Evolutionary conservation across 2,797 vertebrate genomes (phyloP).

Genomic region (Micropoecilia bifurca): DNA sequence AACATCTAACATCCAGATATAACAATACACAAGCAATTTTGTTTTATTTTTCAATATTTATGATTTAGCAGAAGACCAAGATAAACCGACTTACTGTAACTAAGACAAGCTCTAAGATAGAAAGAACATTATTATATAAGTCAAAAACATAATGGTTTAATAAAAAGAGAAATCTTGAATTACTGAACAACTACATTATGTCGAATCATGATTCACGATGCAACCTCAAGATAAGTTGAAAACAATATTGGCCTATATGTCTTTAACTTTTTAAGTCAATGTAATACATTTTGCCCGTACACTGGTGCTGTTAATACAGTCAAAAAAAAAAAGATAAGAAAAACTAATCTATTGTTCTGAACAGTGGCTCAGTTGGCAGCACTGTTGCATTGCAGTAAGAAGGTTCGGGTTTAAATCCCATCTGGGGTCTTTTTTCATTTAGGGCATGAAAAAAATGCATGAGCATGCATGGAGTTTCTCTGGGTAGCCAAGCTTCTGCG

Average conservation of each 20-base stretch:
- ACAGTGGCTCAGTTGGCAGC: not conserved
- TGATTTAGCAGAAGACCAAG: not conserved
- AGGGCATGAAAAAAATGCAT: too few species aligned
- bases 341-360: not conserved
- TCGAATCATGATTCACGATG: not conserved
- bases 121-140: not conserved
- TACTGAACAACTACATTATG: not conserved
- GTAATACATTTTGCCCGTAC: not conserved
- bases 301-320: not conserved
- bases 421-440: not conserved
- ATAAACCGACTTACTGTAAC: not conserved
- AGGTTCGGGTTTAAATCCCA: not conserved
- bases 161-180: not conserved
- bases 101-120: not conserved
- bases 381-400: not conserved
- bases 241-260: not conserved
- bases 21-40: not conserved
- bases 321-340: not conserved
- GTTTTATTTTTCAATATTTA: not conserved
- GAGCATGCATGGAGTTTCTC: not conserved
- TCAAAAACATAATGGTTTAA: not conserved
- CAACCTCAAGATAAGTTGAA: not conserved
- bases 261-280: not conserved
- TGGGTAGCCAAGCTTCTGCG: not conserved
- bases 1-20: not conserved